Evolutionary conservation across 2,888 invertebrate species (phyloP), one percentile per base, ranked within the genome.

Genomic region (Keiferia lycopersicella): DNA sequence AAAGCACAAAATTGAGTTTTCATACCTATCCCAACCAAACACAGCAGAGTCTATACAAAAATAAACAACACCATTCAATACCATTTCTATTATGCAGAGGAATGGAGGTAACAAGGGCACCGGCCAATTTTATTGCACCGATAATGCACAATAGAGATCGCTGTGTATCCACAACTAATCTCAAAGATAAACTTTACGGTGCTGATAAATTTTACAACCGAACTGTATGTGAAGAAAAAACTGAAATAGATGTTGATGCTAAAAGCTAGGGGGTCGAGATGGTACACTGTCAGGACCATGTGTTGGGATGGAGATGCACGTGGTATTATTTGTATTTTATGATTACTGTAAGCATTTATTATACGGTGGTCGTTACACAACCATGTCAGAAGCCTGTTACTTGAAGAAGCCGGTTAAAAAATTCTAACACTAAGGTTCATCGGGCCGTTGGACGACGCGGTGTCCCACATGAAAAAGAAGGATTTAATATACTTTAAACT

Each of bases 111-210:
- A 51, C 56, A 62, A 45, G 48, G 20, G 16, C 61, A 51, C 26
- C n/a, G 63, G 56, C 38, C 34, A 61, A 66, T 66, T 68, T 68
- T 68, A 67, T 65, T 60, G 62, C 61, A 56, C 61, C 41, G 68
- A 68, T 67, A 68, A 67, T 30, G 62, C 62, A 62, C 67, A 66
- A 65, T 66, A 63, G 58, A 66, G 61, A 66, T 68, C 26, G 69
- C 38, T 69, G 68, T 66, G 68, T 71, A 70, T 68, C 66, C 69
- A 66, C 67, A 68, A 70, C 68, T 69, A 66, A 67, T 66, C 68
- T 68, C 68, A 68, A 64, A 76, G 82, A 84, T 82, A 85, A 83
- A 75, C 39, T 64, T 64, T 77, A 84, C 75, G 72, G 69, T 69
- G 67, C 67, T 74, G 71, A 80, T 83, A 82, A 84, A 56, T 56